These are phyloP conservation scores for Nomada lathburiana DNA, from an alignment of 2,888 invertebrate species.

Conservation along the genomic window DNA sequence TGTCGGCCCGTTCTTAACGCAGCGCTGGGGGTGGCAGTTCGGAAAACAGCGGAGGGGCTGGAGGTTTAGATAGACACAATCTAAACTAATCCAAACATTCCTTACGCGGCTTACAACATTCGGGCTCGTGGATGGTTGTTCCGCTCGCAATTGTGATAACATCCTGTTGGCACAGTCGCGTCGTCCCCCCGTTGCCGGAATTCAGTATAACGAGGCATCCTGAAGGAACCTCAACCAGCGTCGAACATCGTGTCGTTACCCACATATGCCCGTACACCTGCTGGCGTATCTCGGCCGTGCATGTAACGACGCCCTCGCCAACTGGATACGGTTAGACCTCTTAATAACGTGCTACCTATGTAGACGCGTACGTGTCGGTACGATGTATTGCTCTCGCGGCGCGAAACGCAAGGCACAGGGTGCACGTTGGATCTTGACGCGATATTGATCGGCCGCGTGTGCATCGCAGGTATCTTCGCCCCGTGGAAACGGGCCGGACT, in stretches of 20 bases:
- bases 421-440: slow-evolving; percentile 15
- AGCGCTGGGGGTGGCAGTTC: slow-evolving; percentile 41
- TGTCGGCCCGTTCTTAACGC: slow-evolving; percentile 22
- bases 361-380: slow-evolving; percentile 17
- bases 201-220: slow-evolving; percentile 65
- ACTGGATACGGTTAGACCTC: slow-evolving; percentile 50
- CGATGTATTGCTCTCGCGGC: slow-evolving; percentile 11
- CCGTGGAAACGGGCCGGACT: slow-evolving; percentile 6
- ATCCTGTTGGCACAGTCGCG: slow-evolving; percentile 51
- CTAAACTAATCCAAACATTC: slow-evolving; percentile 74
- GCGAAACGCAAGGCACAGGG: not conserved
- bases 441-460: slow-evolving; percentile 22
- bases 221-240: slow-evolving; percentile 43
- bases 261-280: slow-evolving; percentile 39
- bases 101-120: slow-evolving; percentile 50
- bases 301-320: slow-evolving; percentile 28
- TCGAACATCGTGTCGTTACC: slow-evolving; percentile 53
- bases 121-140: slow-evolving; percentile 42
- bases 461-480: slow-evolving; percentile 13
- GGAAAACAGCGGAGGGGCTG: slow-evolving; percentile 14
- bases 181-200: slow-evolving; percentile 46
- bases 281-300: slow-evolving; percentile 32
- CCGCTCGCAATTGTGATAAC: slow-evolving; percentile 71
- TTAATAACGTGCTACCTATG: slow-evolving; percentile 51
- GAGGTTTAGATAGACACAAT: slow-evolving; percentile 42